phyloP scores from a whole-genome alignment of 2,888 invertebrate species.

The Mesorhabditis belari region DNA sequence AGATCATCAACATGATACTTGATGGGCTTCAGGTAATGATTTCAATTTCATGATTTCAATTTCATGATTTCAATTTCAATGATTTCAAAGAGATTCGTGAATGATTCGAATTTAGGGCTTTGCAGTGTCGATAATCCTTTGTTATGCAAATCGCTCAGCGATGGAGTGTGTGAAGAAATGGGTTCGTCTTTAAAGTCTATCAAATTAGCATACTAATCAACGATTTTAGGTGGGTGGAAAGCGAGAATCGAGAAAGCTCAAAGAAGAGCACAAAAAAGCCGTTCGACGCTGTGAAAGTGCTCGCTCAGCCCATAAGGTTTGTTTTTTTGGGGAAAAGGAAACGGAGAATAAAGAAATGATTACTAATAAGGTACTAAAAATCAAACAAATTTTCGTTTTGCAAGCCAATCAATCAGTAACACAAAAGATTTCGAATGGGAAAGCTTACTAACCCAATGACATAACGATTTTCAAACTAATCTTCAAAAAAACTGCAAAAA shows the following conservation, averaged over 20 bases:
- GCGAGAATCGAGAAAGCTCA: neutral
- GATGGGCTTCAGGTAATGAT: constrained; percentile 56
- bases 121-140: constrained; percentile 41
- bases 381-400: no score
- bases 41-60: neutral
- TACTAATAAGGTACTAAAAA: no score
- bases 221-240: neutral
- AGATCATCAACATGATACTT: constrained; percentile 55
- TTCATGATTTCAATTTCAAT: neutral
- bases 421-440: no score
- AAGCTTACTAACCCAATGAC: no score
- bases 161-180: constrained; percentile 19
- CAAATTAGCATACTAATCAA: neutral
- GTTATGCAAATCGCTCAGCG: constrained; percentile 43
- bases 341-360: no score
- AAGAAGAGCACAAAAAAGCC: neutral
- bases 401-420: no score
- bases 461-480: no score
- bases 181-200: neutral
- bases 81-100: neutral
- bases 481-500: no score
- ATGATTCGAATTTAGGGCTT: constrained; percentile 33
- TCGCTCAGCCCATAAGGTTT: neutral
- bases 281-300: neutral
- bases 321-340: no score